Evolutionary conservation across 2,797 vertebrate genomes (phyloP).

Genomic region (Limnodromus scolopaceus): DNA sequence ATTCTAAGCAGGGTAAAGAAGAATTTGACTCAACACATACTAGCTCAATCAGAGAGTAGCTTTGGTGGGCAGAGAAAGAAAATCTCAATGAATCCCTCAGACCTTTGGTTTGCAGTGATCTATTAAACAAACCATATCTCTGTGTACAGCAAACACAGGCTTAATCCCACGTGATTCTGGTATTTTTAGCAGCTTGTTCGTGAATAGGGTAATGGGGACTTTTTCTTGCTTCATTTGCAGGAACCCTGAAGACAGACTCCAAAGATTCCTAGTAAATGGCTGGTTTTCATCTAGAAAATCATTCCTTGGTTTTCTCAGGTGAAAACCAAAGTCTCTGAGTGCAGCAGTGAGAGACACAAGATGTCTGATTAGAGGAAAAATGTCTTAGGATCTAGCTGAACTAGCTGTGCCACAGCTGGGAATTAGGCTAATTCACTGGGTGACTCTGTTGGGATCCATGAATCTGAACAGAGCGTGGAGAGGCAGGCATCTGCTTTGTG

Average conservation of each 20-base stretch:
- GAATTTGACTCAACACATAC: neutral
- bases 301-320: neutral
- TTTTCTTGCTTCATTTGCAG: neutral
- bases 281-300: too few species aligned
- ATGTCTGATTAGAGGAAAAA: neutral
- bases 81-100: neutral
- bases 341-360: neutral
- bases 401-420: neutral
- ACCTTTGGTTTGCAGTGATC: conserved; percentile 4
- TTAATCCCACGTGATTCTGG: neutral
- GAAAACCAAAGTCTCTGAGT: neutral
- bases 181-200: conserved; percentile 42
- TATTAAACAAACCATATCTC: neutral
- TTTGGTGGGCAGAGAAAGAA: conserved; percentile 9
- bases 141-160: neutral
- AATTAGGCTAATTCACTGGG: neutral
- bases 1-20: neutral
- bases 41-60: neutral
- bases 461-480: neutral
- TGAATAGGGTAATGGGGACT: neutral
- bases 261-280: neutral
- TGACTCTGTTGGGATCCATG: neutral
- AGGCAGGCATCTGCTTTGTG: neutral
- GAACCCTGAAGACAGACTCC: neutral
- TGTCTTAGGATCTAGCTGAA: neutral